Evolutionary conservation across 2,797 vertebrate genomes (phyloP).

Genomic region (Myotis daubentonii): DNA sequence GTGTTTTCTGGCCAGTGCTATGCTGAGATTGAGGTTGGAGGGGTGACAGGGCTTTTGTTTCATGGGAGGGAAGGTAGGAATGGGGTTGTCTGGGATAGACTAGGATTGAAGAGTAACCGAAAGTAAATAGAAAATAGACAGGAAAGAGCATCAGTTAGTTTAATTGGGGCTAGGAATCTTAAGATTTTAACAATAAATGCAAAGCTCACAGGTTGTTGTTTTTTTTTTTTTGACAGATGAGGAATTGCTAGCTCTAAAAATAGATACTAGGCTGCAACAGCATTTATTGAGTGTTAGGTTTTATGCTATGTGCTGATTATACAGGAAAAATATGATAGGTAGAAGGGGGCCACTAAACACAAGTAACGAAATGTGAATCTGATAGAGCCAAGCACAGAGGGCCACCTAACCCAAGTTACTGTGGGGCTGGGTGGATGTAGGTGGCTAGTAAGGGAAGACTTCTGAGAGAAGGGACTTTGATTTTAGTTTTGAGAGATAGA

Average conservation of each 20-base stretch:
- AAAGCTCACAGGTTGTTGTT: not conserved
- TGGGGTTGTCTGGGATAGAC: not conserved
- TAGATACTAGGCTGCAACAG: not conserved
- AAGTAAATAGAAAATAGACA: slow-evolving; percentile 43
- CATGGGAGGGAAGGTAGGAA: not conserved
- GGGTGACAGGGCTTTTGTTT: not conserved
- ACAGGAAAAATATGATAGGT: not conserved
- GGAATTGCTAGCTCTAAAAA: slow-evolving; percentile 31
- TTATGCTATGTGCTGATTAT: not conserved
- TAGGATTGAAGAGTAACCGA: slow-evolving; percentile 34
- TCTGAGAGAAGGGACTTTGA: not conserved
- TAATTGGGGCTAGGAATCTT: slow-evolving; percentile 9
- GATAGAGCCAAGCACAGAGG: not conserved
- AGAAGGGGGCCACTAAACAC: not conserved
- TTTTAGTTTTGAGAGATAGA: slow-evolving; percentile 28
- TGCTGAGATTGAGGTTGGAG: slow-evolving; percentile 97
- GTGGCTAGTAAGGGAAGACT: not conserved
- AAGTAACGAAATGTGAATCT: slow-evolving; percentile 10
- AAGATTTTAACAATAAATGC: slow-evolving; percentile 51
- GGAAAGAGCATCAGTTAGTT: slow-evolving; percentile 13
- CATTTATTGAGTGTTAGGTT: not conserved
- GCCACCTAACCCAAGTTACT: not conserved
- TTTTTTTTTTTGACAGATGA: not conserved
- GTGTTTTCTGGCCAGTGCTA: slow-evolving; percentile 97
- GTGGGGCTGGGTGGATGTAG: not conserved